Base-by-base conservation (phyloP, 2,113 vertebrate species). In the Nothoprocta perdicaria region DNA sequence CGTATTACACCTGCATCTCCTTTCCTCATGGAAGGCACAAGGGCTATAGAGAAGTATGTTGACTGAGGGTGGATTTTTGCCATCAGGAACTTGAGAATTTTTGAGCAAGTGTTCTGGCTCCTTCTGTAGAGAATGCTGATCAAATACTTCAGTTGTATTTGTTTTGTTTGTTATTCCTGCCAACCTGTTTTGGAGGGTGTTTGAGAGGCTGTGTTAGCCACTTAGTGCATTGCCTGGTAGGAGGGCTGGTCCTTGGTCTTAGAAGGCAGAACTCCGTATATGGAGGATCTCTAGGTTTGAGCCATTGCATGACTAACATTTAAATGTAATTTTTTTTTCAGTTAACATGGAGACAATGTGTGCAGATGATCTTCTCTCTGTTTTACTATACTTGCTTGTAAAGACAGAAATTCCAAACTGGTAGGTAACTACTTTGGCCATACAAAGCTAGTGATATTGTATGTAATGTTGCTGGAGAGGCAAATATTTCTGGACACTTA, bases 351-450 rank as follows among this genome's bases (percentile, higher is more conserved):
- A 99, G 95, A 98, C 98, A 1, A 97, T 99, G 97, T 98, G 98
- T 95, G 98, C 99, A 1, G 99, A 99, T 88, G 99, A 99, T 91
- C 98, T 99, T 23, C 98, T 99, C 2, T 98, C 98, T 4, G 98
- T 99, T 84, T 96, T 99, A 94, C 97, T 99, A 40, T 99, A 99
- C 90, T 97, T 99, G 89, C 97, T 99, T 86, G 98, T 99, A 61
- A 99, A 99, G 97, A 99, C 99, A 4, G 99, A 99, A 94, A 98
- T 99, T 81, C 99, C 99, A 45, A 99, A 99, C 94, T 99, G 99
- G 99, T 99, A 98, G 95, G 97, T 74, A 27, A 73, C 19, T 43
- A 13, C 41, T 62, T 63, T 67, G 61, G 24, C 53, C 83, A 6
- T 23, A n/a, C 5, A 82, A 38, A 82, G 10, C 29, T 79, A 7